Evolutionary conservation across 2,888 invertebrate genomes (phyloP).

Genomic region (Macrophya alboannulata): DNA sequence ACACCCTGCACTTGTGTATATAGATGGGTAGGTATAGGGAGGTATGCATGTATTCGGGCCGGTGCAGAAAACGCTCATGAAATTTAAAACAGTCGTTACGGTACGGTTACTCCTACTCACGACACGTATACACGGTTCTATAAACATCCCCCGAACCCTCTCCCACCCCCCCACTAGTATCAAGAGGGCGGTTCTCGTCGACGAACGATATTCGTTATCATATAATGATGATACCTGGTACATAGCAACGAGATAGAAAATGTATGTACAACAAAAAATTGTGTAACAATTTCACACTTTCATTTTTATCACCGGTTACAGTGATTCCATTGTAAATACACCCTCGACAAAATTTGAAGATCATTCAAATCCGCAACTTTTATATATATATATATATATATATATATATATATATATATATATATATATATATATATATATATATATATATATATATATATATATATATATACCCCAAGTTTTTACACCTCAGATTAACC

Average conservation of each 20-base stretch:
- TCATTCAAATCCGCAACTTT: background rate
- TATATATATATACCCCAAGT: too few relatives aligned
- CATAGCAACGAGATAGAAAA: background rate
- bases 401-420: too few relatives aligned
- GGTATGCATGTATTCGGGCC: conserved; percentile 10
- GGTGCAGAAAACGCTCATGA: conserved; percentile 71
- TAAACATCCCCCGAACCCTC: background rate
- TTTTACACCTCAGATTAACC: background rate
- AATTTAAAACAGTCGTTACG: conserved; percentile 78
- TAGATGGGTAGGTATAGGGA: background rate
- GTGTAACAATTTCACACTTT: background rate
- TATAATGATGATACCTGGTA: background rate
- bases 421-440: too few relatives aligned
- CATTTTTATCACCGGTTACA: background rate
- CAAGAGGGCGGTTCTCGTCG: conserved; percentile 5
- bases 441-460: too few relatives aligned
- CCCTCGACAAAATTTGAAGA: background rate
- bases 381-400: too few relatives aligned
- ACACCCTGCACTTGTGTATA: background rate
- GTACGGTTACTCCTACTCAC: conserved; percentile 69
- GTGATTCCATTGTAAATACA: background rate
- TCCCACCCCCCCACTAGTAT: background rate
- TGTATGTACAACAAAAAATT: background rate
- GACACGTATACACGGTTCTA: conserved; percentile 10
- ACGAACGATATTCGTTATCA: conserved; percentile 5